phyloP scores from a whole-genome alignment of 1,140 invertebrate genomes.

The Gonioctena quinquepunctata region DNA sequence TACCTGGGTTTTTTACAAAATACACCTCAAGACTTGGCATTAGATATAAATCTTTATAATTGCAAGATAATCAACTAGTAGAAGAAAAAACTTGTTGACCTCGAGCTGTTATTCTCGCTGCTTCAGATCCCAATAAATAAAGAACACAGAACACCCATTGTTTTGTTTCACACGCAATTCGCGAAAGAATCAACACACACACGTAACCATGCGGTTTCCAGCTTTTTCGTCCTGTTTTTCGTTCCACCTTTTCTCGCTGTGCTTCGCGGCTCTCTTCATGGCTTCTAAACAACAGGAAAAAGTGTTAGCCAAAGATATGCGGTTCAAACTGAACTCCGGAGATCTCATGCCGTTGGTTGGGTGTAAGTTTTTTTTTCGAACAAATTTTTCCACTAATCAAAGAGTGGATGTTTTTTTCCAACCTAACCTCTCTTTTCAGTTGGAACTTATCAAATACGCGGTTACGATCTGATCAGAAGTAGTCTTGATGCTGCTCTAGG shows the following conservation, averaged over 20 bases:
- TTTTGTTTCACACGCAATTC: too few species aligned
- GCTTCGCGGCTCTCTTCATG: neutral
- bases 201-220: too few species aligned
- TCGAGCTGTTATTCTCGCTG: too few species aligned
- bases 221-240: too few species aligned
- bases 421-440: conserved; percentile 51
- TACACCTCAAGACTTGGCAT: too few species aligned
- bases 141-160: too few species aligned
- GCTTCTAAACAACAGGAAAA: conserved; percentile 8
- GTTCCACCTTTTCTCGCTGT: neutral
- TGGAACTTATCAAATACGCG: conserved; percentile 60
- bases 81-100: too few species aligned
- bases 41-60: too few species aligned
- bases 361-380: conserved; percentile 37
- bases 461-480: conserved; percentile 53
- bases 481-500: conserved; percentile 60
- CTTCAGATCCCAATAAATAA: too few species aligned
- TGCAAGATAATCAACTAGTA: too few species aligned
- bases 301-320: conserved; percentile 39
- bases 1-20: too few species aligned
- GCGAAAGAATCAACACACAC: too few species aligned
- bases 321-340: conserved; percentile 39
- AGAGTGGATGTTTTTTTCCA: neutral
- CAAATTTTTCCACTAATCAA: neutral
- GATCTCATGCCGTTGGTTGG: conserved; percentile 48